These are phyloP conservation scores for Brachystomella parvula DNA, from an alignment of 1,140 invertebrate species.

Conservation along the genomic window DNA sequence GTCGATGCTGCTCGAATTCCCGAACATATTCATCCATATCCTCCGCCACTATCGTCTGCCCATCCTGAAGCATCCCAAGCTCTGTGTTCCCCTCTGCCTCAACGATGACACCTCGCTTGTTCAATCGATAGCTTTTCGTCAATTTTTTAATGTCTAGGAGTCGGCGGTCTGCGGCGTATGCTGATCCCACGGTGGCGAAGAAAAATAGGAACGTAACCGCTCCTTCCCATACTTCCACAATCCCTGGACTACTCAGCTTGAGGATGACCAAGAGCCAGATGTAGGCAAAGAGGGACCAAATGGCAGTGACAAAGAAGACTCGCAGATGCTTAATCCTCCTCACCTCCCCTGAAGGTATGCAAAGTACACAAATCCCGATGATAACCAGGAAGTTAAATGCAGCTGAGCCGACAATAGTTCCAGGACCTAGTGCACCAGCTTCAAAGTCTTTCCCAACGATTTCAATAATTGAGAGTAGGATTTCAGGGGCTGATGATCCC, in stretches of 20 bases:
- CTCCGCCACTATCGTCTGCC: constrained; percentile 48
- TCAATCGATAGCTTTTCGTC: constrained; percentile 82
- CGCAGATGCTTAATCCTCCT: constrained; percentile 91
- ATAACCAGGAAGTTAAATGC: constrained; percentile 99
- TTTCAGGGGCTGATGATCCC: constrained; percentile 96
- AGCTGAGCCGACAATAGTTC: constrained; percentile 64
- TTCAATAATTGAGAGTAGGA: constrained; percentile 92
- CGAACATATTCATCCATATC: constrained; percentile 59
- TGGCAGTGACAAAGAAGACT: constrained; percentile 95
- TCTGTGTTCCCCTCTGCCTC: constrained; percentile 67
- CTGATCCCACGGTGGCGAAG: constrained; percentile 90
- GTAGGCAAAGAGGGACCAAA: constrained; percentile 97
- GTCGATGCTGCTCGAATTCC: constrained; percentile 85
- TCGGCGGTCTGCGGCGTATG: constrained; percentile 88
- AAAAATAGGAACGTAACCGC: constrained; percentile 93
- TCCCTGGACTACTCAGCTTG: neutral
- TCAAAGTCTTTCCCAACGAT: constrained; percentile 87
- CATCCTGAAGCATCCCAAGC: constrained; percentile 53
- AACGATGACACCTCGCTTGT: constrained; percentile 83
- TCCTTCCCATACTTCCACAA: constrained; percentile 76
- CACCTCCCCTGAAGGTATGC: constrained; percentile 81
- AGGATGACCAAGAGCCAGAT: constrained; percentile 66
- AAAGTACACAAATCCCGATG: constrained; percentile 87
- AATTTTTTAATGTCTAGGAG: constrained; percentile 84
- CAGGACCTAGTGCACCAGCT: constrained; percentile 88